Conservation (phyloP, 2,888 invertebrate species). For the Cryptocheilus praepositus region DNA sequence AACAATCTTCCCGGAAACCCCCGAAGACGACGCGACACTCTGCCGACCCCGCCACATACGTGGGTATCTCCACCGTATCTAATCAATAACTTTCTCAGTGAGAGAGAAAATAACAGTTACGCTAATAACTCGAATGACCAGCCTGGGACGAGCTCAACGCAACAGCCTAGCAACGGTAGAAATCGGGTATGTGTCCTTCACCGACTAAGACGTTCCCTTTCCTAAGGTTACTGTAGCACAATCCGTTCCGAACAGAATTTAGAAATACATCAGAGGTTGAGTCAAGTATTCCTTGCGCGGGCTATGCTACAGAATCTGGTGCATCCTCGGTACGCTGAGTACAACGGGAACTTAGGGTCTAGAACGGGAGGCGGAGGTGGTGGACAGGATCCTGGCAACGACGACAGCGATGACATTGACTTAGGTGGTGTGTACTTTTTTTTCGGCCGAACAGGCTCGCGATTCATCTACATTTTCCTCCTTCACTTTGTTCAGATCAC, state of each 20-base stretch:
- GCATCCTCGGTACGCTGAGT: conserved; percentile 33
- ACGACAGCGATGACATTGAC: conserved; percentile 66
- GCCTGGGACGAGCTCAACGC: conserved; percentile 39
- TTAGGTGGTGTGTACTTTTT: conserved; percentile 58
- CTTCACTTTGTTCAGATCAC: conserved; percentile 52
- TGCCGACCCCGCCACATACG: conserved; percentile 36
- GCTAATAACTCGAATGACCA: conserved; percentile 35
- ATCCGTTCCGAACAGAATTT: conserved; percentile 25
- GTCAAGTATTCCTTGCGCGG: conserved; percentile 48
- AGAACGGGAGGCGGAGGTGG: conserved; percentile 10
- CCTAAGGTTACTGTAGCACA: not conserved
- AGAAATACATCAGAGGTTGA: conserved; percentile 35
- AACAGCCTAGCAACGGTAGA: conserved; percentile 31
- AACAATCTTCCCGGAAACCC: conserved; percentile 41
- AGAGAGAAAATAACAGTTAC: conserved; percentile 3
- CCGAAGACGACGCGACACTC: conserved; percentile 29
- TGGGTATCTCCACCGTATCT: conserved; percentile 37
- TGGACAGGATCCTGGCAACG: conserved; percentile 61
- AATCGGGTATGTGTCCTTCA: conserved; percentile 40
- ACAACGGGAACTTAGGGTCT: conserved; percentile 14
- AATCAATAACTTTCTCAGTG: conserved; percentile 28
- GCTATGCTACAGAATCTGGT: conserved; percentile 34
- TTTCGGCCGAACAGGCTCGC: too few species aligned
- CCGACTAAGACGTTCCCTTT: too few species aligned
- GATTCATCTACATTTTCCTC: not conserved